Evolutionary conservation across 2,113 vertebrate species (phyloP), one percentile per base, ranked within the genome.

Genomic region (Callipepla squamata): DNA sequence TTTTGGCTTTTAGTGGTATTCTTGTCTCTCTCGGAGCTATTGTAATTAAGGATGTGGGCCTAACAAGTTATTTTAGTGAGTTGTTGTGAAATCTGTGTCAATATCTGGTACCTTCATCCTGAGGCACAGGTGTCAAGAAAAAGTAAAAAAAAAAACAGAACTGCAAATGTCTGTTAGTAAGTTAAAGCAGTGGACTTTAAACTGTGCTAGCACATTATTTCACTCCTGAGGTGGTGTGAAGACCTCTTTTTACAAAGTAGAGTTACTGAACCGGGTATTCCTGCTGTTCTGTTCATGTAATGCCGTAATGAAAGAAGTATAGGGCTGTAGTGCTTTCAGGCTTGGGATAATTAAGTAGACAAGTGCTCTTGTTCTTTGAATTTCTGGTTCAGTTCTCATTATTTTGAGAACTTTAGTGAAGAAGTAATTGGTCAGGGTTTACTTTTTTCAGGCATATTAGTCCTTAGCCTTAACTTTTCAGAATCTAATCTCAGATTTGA

Each of bases 291-390:
- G 53, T 42, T 89, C 80, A 73, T 68, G 9, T 85, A 76, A 55
- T 51, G 30, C 32, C 12, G 7, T 40, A 84, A 77, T 65, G 53
- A 93, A 11, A 72, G 40, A 81, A 57, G 25, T 48, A 25, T 20
- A 67, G 57, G 34, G 23, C 28, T 67, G 51, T 70, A 91, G 55
- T 74, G 45, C 67, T 94, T 90, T 91, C 74, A 84, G 61, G 68
- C 50, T 87, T 28, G n/a, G 58, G 61, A 48, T 90, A 94, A 95
- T 96, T 87, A 92, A 80, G 75, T 23, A 81, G 93, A 90, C 62
- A 88, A 92, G 66, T 87, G 25, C 66, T 90, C 84, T 65, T 87
- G 84, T 83, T 94, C 62, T 87, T 82, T 76, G 94, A 96, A 94
- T 96, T 91, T 92, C 89, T 87, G 40, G 53, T 80, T 85, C 9